These are phyloP conservation scores for Caenorhabditis zanzibari DNA, from an alignment of 2,888 invertebrate genomes.

Conservation along the genomic window DNA sequence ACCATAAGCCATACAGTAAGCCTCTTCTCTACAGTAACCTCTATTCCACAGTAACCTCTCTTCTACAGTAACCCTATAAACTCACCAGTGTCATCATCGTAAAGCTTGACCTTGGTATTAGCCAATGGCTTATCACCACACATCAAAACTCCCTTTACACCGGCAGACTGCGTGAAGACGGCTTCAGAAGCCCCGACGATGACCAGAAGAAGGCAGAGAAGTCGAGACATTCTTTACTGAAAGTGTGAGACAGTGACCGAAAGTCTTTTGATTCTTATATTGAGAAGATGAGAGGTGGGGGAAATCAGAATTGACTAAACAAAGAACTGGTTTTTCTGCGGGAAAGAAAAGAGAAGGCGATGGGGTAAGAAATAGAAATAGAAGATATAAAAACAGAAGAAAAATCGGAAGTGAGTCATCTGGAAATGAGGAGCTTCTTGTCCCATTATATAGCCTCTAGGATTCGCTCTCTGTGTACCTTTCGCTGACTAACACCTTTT, in stretches of 20 bases:
- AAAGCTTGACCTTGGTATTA: constrained; percentile 78
- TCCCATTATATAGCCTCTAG: constrained; percentile 9
- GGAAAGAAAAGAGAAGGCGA: too few relatives aligned
- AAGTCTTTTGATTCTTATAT: constrained; percentile 44
- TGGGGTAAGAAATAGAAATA: neutral
- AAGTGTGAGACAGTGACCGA: constrained; percentile 1
- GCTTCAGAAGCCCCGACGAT: constrained; percentile 48
- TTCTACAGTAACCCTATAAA: neutral
- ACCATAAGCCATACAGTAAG: too few relatives aligned
- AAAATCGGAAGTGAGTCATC: constrained; percentile 51
- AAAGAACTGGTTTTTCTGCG: constrained; percentile 61
- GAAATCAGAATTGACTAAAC: constrained; percentile 49
- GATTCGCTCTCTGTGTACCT: constrained; percentile 49
- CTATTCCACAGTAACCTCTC: too few relatives aligned
- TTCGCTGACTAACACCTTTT: constrained; percentile 55
- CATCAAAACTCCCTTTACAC: constrained; percentile 77
- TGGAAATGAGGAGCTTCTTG: constrained; percentile 32
- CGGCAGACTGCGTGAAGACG: constrained; percentile 74
- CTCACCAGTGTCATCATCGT: constrained; percentile 77
- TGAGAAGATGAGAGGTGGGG: constrained; percentile 20
- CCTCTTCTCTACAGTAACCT: too few relatives aligned
- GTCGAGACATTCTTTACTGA: constrained; percentile 17
- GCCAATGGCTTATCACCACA: constrained; percentile 76
- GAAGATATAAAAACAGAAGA: constrained; percentile 16
- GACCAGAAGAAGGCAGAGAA: constrained; percentile 3